Evolutionary conservation across 2,113 vertebrate species (phyloP), one percentile per base, ranked within the genome.

Genomic region (Delphinapterus leucas): DNA sequence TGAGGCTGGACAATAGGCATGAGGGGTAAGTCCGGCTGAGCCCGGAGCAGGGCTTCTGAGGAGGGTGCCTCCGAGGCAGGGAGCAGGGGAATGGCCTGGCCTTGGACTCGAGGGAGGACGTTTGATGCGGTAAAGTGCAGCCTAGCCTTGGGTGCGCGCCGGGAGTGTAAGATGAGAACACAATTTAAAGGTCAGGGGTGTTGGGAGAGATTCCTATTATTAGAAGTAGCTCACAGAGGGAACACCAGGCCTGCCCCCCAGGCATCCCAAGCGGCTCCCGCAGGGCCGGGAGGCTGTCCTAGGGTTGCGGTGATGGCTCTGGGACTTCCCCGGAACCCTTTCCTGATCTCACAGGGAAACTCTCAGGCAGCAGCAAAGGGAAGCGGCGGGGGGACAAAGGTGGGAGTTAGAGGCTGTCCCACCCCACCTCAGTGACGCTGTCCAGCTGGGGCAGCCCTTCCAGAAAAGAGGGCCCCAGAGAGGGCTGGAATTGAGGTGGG

Each of bases 1-100:
- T 99, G 2, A 92, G 97, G 6, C 88, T 93, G 11, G 92, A 97
- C 23, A 83, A 98, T 14, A 98, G 96, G 83, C 98, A 99, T n/a
- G 97, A 98, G 1, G 73, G 8, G 98, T 99, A 94, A 98, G 98
- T 12, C 15, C 4, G 33, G 58, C 81, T 0, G 8, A 47, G 33
- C 44, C 23, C 3, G 0, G 12, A 38, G 10, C 33, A 0, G 6
- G 17, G 44, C 53, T 90, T 21, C 63, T 49, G 17, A 0, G 68
- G 58, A 23, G n/a, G 0, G 5, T 18, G 53, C 41, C 89, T 26
- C 23, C 18, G 5, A 0, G 60, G 68, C 44, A 41, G 76, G 53
- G 84, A 15, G 58, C 53, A 11, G 14, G 47, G 28, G 18, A 28
- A 28, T 28, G 41, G 8, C 80, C 14, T 9, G 20, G 14, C 20